Evolutionary conservation across 2,888 invertebrate species (phyloP).

Genomic region (Chrysodeixis includens): DNA sequence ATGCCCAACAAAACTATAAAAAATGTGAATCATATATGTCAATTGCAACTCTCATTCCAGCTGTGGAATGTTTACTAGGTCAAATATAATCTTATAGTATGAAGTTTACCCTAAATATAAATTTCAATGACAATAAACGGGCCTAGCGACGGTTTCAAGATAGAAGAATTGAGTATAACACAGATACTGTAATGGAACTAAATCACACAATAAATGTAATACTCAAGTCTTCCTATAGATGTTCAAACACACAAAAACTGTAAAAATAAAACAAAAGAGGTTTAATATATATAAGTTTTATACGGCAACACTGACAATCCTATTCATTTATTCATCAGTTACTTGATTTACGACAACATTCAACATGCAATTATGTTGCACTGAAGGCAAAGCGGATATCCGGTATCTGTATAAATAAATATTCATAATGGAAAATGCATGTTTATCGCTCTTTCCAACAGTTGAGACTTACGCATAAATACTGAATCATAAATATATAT

Average conservation of each 20-base stretch:
- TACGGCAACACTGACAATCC: not conserved
- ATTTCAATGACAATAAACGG: not conserved
- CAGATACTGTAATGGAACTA: no score
- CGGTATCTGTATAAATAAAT: not conserved
- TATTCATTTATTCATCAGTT: not conserved
- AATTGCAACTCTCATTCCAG: not conserved
- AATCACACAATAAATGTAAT: no score
- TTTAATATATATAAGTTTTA: not conserved
- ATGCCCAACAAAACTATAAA: not conserved
- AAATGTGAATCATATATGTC: not conserved
- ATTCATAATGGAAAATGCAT: not conserved
- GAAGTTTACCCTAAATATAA: not conserved
- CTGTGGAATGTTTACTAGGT: constrained; percentile 1
- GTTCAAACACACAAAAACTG: not conserved
- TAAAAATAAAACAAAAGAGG: not conserved
- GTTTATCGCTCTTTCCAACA: not conserved
- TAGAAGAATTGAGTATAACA: no score
- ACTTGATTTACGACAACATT: not conserved
- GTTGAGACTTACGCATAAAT: not conserved
- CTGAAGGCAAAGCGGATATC: not conserved
- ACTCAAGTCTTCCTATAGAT: no score
- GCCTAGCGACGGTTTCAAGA: no score
- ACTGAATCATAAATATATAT: not conserved
- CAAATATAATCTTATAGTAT: not conserved
- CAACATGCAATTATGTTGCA: not conserved